Evolutionary conservation across 2,888 invertebrate species (phyloP), one percentile per base, ranked within the genome.

Genomic region (Clunio marinus): DNA sequence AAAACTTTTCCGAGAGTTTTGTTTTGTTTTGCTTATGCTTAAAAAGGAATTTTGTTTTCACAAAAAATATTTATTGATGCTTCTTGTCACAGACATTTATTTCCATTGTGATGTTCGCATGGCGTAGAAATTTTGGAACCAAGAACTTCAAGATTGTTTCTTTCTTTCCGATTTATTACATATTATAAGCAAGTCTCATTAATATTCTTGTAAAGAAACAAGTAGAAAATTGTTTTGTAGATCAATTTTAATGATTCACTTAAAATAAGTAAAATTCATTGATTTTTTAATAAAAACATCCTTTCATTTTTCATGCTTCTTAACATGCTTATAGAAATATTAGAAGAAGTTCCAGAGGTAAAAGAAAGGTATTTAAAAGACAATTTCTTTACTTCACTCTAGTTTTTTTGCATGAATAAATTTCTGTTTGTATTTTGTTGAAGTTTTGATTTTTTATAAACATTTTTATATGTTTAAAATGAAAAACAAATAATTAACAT

Each of bases 21-120:
- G 20, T 51, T 51, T 65, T 28, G 55, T 66, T 66, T 63, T 51
- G 66, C 51, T 66, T 66, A 35, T 55, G 66, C 66, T 66, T 32
- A 10, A 13, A 22, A n/a, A 2, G 51, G 22, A 13, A 32, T 2
- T 58, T 27, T n/a, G n/a, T n/a, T n/a, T n/a, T n/a, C n/a, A n/a
- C n/a, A n/a, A n/a, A n/a, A n/a, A n/a, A n/a, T n/a, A n/a, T n/a
- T n/a, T n/a, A n/a, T n/a, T n/a, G n/a, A n/a, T n/a, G n/a, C n/a
- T n/a, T n/a, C n/a, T n/a, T n/a, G n/a, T n/a, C n/a, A n/a, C n/a
- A n/a, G n/a, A n/a, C n/a, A n/a, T n/a, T n/a, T n/a, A n/a, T n/a
- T n/a, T n/a, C n/a, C n/a, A n/a, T n/a, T n/a, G n/a, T n/a, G n/a
- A n/a, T n/a, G n/a, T n/a, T n/a, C n/a, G n/a, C n/a, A n/a, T n/a